phyloP scores from a whole-genome alignment of 2,797 vertebrate genomes.

The Coendou prehensilis region DNA sequence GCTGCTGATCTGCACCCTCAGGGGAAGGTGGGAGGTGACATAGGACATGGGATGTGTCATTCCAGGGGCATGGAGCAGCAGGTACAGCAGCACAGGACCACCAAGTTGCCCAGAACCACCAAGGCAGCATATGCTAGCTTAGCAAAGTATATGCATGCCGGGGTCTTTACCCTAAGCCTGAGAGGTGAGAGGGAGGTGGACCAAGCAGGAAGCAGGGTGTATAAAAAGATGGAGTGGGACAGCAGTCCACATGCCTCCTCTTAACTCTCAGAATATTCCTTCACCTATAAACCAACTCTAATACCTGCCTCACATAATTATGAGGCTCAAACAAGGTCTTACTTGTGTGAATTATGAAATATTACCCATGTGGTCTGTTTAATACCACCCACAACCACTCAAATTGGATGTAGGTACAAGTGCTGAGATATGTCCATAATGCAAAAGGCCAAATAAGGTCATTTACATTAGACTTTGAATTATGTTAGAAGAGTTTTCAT shows the following conservation, averaged over 20 bases:
- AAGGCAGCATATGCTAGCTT: not conserved
- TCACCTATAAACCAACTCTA: not conserved
- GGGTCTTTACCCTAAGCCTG: not conserved
- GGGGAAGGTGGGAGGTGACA: not conserved
- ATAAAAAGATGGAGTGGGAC: not conserved
- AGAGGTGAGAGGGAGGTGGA: not conserved
- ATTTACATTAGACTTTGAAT: not conserved
- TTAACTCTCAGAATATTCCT: not conserved
- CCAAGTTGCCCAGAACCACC: not conserved
- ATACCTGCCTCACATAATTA: not conserved
- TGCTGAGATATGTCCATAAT: not conserved
- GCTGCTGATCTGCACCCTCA: not conserved
- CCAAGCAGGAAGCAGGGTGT: not conserved
- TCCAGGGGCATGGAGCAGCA: not conserved
- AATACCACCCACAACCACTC: not conserved
- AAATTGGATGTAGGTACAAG: not conserved
- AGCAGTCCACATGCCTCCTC: accelerated
- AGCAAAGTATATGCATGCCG: not conserved
- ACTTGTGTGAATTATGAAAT: not conserved
- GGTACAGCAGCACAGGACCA: not conserved
- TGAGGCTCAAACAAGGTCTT: not conserved
- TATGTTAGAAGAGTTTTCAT: not conserved
- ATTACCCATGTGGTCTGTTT: not conserved
- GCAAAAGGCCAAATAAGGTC: not conserved
- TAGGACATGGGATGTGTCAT: not conserved